Evolutionary conservation across 2,888 invertebrate genomes (phyloP), one percentile per base, ranked within the genome.

Genomic region (Leptogaster cylindrica): DNA sequence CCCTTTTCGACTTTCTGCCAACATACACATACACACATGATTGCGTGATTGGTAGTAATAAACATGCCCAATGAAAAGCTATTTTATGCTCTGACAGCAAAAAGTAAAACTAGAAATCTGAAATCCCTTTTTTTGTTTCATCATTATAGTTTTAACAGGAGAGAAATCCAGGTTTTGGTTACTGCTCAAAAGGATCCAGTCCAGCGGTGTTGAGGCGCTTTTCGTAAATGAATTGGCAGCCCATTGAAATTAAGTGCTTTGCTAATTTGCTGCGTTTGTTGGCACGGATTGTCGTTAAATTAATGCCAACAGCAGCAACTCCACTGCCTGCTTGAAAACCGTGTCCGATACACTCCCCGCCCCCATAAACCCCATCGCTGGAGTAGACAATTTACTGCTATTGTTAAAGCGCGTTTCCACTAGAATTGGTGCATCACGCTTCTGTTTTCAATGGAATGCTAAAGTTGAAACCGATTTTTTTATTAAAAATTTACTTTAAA

Each of bases 201-300:
- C 50, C 12, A 50, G 28, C 23, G 28, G n/a, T n/a, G n/a, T 50
- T 50, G 28, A 27, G 12, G 23, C 50, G 27, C 50, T 27, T 50
- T 50, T n/a, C n/a, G 28, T 50, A 50, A 50, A 50, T 27, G 28
- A 50, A 50, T 50, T 50, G 50, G 50, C 50, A 50, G 50, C 50
- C 27, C 50, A 50, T 50, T 50, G 50, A 50, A 50, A 50, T 50
- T 50, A 50, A 50, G 28, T 25, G 50, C 50, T 28, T 50, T 50
- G 50, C 50, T 50, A 50, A 50, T 50, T 50, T 50, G 50, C 50
- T 50, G 50, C 50, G 50, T 50, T 50, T 50, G 50, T 27, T 50
- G 50, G 50, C 50, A 50, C 27, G 27, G 28, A 50, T 50, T 50
- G 14, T 28, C 25, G 28, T 25, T 50, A 27, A 50, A 27, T 4